A percentile compares a stretch with the other conserved stretches of the same genome.
Conservation (phyloP, 2,113 vertebrate genomes). For the Erythrocebus patas region DNA sequence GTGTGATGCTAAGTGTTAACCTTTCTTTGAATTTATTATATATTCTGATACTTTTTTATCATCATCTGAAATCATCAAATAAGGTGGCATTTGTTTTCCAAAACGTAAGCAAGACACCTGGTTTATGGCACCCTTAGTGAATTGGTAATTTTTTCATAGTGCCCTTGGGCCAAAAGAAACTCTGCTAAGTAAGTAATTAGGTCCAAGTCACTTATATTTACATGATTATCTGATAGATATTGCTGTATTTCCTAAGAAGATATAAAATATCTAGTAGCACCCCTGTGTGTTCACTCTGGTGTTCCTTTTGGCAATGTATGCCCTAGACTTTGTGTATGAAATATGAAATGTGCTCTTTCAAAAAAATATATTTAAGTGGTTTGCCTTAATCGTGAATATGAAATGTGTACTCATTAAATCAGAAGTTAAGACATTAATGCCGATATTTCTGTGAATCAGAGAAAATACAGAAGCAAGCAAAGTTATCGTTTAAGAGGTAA, state of each 20-base stretch:
- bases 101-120: background rate
- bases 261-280: background rate
- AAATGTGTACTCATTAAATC: background rate
- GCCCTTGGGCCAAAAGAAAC: background rate
- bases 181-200: background rate
- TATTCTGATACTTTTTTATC: background rate
- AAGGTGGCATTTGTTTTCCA: background rate
- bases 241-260: background rate
- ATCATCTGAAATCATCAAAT: background rate
- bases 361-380: conserved; percentile 1
- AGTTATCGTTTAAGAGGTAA: background rate
- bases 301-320: background rate
- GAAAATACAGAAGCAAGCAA: background rate
- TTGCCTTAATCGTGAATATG: background rate
- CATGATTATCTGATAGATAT: background rate
- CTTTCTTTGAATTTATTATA: background rate
- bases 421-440: background rate
- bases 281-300: background rate
- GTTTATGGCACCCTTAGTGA: background rate
- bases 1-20: background rate
- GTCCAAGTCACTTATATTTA: background rate
- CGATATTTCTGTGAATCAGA: background rate
- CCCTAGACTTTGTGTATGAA: background rate
- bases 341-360: conserved; percentile 8
- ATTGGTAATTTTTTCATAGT: background rate